Evolutionary conservation across 2,797 vertebrate genomes (phyloP).

Genomic region (Chelidonichthys spinosus): DNA sequence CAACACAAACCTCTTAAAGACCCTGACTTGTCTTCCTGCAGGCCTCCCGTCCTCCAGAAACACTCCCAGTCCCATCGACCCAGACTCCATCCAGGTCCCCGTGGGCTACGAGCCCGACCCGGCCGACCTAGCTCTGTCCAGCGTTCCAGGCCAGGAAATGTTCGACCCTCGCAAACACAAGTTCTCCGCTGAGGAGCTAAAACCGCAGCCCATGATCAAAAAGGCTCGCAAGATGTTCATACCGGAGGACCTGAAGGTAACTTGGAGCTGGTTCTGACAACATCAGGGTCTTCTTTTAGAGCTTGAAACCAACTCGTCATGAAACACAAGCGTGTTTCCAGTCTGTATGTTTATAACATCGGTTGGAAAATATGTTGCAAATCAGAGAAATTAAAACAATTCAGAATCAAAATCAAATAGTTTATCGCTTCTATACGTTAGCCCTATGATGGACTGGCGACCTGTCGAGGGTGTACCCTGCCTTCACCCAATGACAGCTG

Average conservation of each 20-base stretch:
- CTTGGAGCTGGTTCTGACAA: constrained; percentile 42
- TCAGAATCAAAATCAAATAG: too few species aligned
- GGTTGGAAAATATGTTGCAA: too few species aligned
- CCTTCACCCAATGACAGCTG: too few species aligned
- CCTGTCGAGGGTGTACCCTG: too few species aligned
- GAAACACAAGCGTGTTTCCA: too few species aligned
- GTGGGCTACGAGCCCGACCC: constrained; percentile 92
- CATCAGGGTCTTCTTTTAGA: background rate
- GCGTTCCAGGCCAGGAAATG: constrained; percentile 93
- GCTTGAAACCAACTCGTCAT: too few species aligned
- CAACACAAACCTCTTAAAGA: background rate
- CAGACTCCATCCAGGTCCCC: constrained; percentile 92
- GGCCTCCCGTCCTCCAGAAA: constrained; percentile 89
- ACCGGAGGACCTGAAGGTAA: constrained; percentile 95
- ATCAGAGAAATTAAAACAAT: too few species aligned
- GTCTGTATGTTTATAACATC: too few species aligned
- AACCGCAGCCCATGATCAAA: constrained; percentile 97
- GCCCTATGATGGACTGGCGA: too few species aligned
- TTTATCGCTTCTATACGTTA: too few species aligned
- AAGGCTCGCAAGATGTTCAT: constrained; percentile 96
- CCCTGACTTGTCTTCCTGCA: constrained; percentile 48
- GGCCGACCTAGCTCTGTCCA: constrained; percentile 93
- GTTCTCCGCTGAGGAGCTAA: constrained; percentile 94
- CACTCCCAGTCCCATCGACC: constrained; percentile 93
- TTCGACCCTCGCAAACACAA: constrained; percentile 94